Evolutionary conservation across 2,888 invertebrate genomes (phyloP), one percentile per base, ranked within the genome.

Genomic region (Apomyelois bistriatella): DNA sequence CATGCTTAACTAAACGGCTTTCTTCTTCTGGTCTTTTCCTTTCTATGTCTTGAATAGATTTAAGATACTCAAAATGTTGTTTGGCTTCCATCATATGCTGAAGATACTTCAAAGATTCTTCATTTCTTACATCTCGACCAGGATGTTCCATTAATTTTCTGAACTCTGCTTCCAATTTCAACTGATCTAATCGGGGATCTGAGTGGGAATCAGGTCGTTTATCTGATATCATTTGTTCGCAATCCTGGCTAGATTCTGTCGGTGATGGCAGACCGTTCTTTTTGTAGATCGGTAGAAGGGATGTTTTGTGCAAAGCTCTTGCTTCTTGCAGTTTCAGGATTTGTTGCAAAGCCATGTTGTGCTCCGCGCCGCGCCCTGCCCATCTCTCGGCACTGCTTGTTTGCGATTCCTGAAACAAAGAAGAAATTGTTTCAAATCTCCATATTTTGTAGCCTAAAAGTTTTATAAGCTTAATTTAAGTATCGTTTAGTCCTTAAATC

Each of bases 311-410:
- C 10, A 87, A 75, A 66, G 96, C 95, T 80, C 96, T 93, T 58
- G 97, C 97, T 91, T 97, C 97, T 73, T 95, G 95, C 72, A 97
- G 96, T 70, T 97, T 93, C 70, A 97, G 93, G 82, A 98, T 97
- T 89, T 98, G 97, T 82, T 97, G 97, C 64, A 98, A 92, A 66
- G 97, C 96, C 88, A 97, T 92, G 77, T 95, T 95, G 91, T 98
- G 97, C 88, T 98, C 97, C 80, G 97, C 95, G 68, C 95, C 95
- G 79, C 95, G 95, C 77, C 97, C 94, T 73, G 94, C 94, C 97
- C 97, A 97, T 92, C 95, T 94, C 91, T 97, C 96, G 85, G 97
- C 92, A 75, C 95, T 93, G 81, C 94, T 93, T 69, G 96, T 95
- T 85, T 95, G 93, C 69, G 94, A 93, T 91, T 96, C 96, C 96